Percentiles rank a stretch among this genome's conserved stretches.
Evolutionary conservation across 1,140 invertebrate genomes (phyloP).

Genomic region (Berghia stephanieae): DNA sequence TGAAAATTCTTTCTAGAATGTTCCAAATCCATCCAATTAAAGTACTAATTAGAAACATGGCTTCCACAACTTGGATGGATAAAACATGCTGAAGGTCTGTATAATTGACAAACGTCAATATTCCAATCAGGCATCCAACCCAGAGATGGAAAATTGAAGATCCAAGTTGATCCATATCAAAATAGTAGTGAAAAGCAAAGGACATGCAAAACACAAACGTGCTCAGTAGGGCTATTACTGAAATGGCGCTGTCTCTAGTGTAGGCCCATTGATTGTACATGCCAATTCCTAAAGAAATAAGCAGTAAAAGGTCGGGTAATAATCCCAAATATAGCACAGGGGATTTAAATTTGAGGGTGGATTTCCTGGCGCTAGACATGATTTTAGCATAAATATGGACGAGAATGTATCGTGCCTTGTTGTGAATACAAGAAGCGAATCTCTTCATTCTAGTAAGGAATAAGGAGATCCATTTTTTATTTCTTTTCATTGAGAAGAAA

Average conservation of each 20-base stretch:
- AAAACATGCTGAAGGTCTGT: conserved; percentile 46
- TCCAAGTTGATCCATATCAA: conserved; percentile 49
- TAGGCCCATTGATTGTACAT: conserved; percentile 59
- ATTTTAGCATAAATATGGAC: conserved; percentile 12
- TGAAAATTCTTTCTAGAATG: conserved; percentile 46
- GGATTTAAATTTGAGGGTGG: conserved; percentile 33
- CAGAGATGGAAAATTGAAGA: conserved; percentile 56
- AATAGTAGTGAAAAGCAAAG: conserved; percentile 57
- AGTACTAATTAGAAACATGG: conserved; percentile 55
- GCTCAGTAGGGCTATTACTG: conserved; percentile 51
- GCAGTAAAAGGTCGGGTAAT: conserved; percentile 50
- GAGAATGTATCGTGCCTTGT: conserved; percentile 24
- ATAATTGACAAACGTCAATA: conserved; percentile 55
- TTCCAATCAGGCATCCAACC: conserved; percentile 60
- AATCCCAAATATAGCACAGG: conserved; percentile 47
- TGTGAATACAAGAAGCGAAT: too few relatives aligned
- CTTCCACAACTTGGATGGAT: conserved; percentile 55
- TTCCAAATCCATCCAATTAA: conserved; percentile 53
- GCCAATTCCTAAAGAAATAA: conserved; percentile 57
- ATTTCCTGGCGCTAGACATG: conserved; percentile 35
- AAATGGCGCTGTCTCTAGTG: conserved; percentile 48
- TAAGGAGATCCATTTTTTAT: too few relatives aligned
- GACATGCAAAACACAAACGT: conserved; percentile 58
- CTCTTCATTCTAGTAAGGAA: too few relatives aligned
- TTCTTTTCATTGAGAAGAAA: too few relatives aligned